phyloP scores from a whole-genome alignment of 2,113 vertebrate genomes.

The Cercopithecus mona region DNA sequence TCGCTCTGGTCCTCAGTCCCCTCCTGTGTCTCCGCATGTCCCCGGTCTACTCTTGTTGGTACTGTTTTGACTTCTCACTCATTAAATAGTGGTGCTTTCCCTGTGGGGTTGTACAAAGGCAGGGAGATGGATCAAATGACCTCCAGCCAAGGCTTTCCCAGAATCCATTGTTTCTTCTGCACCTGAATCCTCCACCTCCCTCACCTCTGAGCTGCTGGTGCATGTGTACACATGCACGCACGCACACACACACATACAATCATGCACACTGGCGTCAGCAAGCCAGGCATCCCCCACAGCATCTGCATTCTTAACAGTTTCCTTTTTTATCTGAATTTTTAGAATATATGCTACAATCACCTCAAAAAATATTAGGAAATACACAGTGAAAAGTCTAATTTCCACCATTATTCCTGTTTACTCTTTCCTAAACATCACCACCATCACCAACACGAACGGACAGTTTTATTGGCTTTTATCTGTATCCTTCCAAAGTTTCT shows the following conservation, averaged over 20 bases:
- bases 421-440: neutral
- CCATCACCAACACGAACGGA: neutral
- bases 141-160: neutral
- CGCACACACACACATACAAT: neutral
- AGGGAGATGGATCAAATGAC: neutral
- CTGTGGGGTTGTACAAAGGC: neutral
- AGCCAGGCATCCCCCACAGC: neutral
- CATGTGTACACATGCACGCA: neutral
- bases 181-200: neutral
- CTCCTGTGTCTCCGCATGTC: neutral
- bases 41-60: rapidly evolving
- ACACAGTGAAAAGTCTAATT: neutral
- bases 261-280: neutral
- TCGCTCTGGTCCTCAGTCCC: neutral
- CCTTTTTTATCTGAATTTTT: neutral
- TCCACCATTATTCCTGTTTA: no score
- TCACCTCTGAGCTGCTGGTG: neutral
- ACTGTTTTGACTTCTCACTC: neutral
- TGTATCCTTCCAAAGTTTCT: neutral
- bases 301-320: neutral
- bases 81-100: neutral
- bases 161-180: neutral
- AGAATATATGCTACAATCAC: neutral
- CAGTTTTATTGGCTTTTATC: neutral
- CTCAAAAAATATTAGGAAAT: neutral